Conservation (phyloP, 1,140 invertebrate genomes). For the Drosophila sp. region DNA sequence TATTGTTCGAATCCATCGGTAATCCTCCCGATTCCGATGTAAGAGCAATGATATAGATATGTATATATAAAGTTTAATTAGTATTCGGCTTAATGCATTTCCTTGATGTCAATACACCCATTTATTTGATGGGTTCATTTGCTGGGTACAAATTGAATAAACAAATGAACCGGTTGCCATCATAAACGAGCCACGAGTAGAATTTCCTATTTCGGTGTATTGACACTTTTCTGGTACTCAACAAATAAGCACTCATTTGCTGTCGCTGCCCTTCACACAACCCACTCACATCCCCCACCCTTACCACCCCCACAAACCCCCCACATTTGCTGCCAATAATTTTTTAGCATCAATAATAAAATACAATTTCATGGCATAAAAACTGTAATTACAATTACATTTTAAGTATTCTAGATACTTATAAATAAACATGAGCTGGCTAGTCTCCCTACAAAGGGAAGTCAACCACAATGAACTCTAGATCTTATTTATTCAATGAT, state of each 20-base stretch:
- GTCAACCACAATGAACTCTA: neutral
- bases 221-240: conserved; percentile 1
- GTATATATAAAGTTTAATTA: too few species aligned
- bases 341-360: too few species aligned
- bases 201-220: conserved; percentile 10
- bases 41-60: too few species aligned
- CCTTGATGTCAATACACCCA: neutral
- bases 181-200: neutral
- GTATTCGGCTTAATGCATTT: neutral
- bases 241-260: neutral
- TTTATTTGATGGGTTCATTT: neutral
- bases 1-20: too few species aligned
- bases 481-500: neutral
- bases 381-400: neutral
- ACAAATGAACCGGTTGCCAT: neutral
- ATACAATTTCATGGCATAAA: neutral
- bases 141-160: neutral
- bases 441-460: neutral
- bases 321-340: too few species aligned
- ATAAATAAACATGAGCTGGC: neutral
- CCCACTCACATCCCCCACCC: too few species aligned
- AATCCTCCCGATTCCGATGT: too few species aligned
- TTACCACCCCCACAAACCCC: too few species aligned
- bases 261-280: too few species aligned
- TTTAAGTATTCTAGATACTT: neutral